Evolutionary conservation across 2,113 vertebrate species (phyloP), one percentile per base, ranked within the genome.

Genomic region (Craseonycteris thonglongyai): DNA sequence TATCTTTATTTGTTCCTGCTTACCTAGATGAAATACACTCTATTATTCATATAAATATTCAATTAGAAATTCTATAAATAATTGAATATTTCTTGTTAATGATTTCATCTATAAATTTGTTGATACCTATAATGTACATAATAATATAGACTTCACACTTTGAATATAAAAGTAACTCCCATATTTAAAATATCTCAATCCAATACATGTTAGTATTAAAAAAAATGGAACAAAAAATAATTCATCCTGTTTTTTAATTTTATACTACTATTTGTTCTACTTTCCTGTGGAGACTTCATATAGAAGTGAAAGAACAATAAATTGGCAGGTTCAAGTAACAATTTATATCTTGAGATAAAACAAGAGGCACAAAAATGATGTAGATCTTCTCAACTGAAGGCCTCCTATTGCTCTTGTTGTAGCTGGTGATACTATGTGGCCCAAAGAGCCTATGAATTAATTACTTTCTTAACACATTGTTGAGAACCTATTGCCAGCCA

Each of bases 301-400:
- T 35, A 69, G 45, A 95, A 91, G 45, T 91, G 21, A 40, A 93
- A 58, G 49, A 68, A 81, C 12, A 95, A 84, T 28, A 94, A 78
- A 80, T 59, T 80, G 30, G 69, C 75, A 90, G 10, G 22, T 91
- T 93, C 45, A 88, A 71, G 93, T 91, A 93, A 96, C 83, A 95
- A 66, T 83, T 78, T 94, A 69, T 82, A 75, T 33, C 30, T 83
- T 94, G n/a, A 89, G 88, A 82, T 93, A 82, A 92, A 95, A 69
- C 22, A 85, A 56, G 76, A 78, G 10, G 22, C 24, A 69, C 28
- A 40, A 54, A 89, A 83, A 40, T 47, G 35, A 78, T 30, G 85
- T 9, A 76, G 51, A 84, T 88, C 82, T 80, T 80, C 51, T 71
- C 51, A 80, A n/a, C 5, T 85, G 35, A 76, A 65, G 21, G 24